Percentiles rank a stretch among this genome's conserved stretches.
phyloP scores from a whole-genome alignment of 2,113 vertebrate species.

The Pantherophis guttatus region DNA sequence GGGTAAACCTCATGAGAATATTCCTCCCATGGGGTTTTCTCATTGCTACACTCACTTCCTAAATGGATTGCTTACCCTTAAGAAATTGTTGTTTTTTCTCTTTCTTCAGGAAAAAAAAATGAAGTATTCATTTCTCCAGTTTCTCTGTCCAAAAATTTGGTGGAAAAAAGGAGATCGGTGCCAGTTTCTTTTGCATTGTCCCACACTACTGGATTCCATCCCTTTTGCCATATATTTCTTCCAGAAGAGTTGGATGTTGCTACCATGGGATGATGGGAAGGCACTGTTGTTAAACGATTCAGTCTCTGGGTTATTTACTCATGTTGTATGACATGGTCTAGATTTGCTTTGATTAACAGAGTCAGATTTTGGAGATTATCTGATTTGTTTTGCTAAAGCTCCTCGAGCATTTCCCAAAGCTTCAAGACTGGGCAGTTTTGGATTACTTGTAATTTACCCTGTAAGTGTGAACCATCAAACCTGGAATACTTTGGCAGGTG shows the following conservation, averaged over 20 bases:
- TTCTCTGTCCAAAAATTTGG: background rate
- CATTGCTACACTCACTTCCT: background rate
- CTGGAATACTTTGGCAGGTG: background rate
- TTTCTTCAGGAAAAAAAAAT: background rate
- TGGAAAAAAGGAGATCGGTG: background rate
- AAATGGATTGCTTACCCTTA: background rate
- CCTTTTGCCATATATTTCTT: background rate
- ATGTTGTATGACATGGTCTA: background rate
- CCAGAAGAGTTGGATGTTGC: background rate
- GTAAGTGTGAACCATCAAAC: background rate
- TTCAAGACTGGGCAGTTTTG: background rate
- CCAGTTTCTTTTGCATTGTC: background rate
- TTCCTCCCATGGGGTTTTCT: background rate
- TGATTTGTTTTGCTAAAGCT: background rate
- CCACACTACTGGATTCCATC: background rate
- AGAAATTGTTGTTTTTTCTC: background rate
- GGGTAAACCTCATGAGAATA: background rate
- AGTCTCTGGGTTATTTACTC: background rate
- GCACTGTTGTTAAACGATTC: background rate
- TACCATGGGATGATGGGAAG: background rate
- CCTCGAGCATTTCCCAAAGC: background rate
- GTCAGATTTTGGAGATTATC: background rate
- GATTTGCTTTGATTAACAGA: background rate
- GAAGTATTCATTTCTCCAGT: background rate
- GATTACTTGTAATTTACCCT: background rate